Conservation (phyloP, 2,888 invertebrate genomes). For the Dermolepida albohirtum region DNA sequence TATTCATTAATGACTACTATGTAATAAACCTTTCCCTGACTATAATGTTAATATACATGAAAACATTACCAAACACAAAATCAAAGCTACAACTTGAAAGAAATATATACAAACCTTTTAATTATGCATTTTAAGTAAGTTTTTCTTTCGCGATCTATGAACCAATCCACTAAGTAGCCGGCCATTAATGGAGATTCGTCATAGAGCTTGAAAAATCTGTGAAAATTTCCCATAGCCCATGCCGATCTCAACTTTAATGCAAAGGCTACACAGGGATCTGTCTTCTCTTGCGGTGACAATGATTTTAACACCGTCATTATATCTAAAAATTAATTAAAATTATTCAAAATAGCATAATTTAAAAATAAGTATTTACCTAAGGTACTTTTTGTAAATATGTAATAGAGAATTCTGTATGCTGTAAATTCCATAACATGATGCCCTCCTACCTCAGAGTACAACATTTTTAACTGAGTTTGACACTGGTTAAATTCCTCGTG, state of each 20-base stretch:
- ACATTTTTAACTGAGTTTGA: slow-evolving; percentile 96
- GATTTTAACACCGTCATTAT: slow-evolving; percentile 90
- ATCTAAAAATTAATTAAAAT: slow-evolving; percentile 71
- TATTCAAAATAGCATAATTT: slow-evolving; percentile 23
- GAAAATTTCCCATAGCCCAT: slow-evolving; percentile 93
- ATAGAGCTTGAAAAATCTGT: slow-evolving; percentile 93
- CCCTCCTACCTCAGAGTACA: slow-evolving; percentile 85
- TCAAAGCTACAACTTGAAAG: neutral
- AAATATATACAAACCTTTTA: slow-evolving; percentile 89
- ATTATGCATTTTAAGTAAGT: slow-evolving; percentile 90
- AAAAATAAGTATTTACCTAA: slow-evolving; percentile 75
- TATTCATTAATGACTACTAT: too few relatives aligned
- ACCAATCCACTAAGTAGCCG: slow-evolving; percentile 97
- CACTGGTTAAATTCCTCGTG: slow-evolving; percentile 99
- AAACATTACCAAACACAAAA: neutral
- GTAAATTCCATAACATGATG: slow-evolving; percentile 91
- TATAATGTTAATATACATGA: neutral
- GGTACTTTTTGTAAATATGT: slow-evolving; percentile 97
- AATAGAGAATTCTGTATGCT: slow-evolving; percentile 96
- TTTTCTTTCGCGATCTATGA: slow-evolving; percentile 94
- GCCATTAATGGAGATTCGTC: slow-evolving; percentile 93
- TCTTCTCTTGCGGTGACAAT: slow-evolving; percentile 80
- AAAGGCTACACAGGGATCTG: slow-evolving; percentile 85
- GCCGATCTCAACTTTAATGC: slow-evolving; percentile 91
- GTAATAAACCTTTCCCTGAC: too few relatives aligned